phyloP scores from a whole-genome alignment of 1,140 invertebrate species.

The Heliconius himera region DNA sequence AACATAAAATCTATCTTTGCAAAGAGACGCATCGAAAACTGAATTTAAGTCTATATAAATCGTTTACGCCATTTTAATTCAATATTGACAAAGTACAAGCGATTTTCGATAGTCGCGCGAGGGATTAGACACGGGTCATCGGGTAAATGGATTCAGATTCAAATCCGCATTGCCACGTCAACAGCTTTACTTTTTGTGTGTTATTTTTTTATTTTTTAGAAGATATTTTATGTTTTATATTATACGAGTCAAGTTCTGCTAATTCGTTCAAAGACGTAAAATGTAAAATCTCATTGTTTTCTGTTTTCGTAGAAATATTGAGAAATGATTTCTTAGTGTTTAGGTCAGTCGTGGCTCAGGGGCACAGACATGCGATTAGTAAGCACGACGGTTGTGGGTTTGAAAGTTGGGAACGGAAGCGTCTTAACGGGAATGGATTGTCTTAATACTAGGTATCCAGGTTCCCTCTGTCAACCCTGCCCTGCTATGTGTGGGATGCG shows the following conservation, averaged over 20 bases:
- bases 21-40: background rate
- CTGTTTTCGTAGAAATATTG: too few species aligned
- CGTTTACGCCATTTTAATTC: constrained; percentile 5
- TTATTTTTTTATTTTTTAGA: background rate
- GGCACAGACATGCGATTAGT: too few species aligned
- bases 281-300: background rate
- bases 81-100: constrained; percentile 9
- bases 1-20: too few species aligned
- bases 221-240: background rate
- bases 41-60: constrained; percentile 1
- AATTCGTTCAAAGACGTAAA: too few species aligned
- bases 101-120: constrained; percentile 19
- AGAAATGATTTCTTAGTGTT: too few species aligned
- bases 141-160: constrained; percentile 28
- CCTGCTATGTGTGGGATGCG: too few species aligned
- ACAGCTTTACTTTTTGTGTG: constrained; percentile 2
- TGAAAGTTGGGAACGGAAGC: too few species aligned
- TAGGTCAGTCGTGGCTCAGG: too few species aligned
- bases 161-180: constrained; percentile 16
- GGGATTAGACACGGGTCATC: constrained; percentile 28
- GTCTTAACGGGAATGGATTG: too few species aligned
- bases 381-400: too few species aligned
- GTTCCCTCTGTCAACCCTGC: too few species aligned
- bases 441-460: too few species aligned
- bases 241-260: background rate